phyloP scores from a whole-genome alignment of 2,113 vertebrate species.

The Ursus arctos region DNA sequence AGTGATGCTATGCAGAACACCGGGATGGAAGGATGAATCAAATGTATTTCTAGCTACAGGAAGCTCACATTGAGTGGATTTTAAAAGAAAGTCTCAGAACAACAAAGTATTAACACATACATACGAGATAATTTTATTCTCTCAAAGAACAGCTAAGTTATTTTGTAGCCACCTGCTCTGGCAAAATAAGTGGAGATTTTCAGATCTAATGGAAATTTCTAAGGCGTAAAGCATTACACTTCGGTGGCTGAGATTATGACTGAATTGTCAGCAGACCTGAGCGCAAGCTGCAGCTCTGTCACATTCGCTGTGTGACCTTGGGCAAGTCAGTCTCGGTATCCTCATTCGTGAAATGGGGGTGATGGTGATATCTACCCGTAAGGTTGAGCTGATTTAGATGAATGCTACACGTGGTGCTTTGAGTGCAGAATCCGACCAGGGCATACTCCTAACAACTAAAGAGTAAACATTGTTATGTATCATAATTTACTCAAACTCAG shows the following conservation, averaged over 20 bases:
- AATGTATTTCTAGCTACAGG: not conserved
- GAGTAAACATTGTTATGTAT: not conserved
- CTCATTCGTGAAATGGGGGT: not conserved
- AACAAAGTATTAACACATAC: not conserved
- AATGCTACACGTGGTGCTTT: not conserved
- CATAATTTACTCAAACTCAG: conserved; percentile 9
- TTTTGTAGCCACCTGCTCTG: conserved; percentile 19
- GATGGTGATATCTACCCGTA: not conserved
- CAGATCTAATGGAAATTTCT: not conserved
- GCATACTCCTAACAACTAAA: not conserved
- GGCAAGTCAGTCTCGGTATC: not conserved
- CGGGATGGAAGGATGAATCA: conserved; percentile 11
- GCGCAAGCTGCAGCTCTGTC: not conserved
- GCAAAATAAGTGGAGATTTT: conserved; percentile 31
- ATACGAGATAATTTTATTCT: not conserved
- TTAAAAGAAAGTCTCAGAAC: conserved; percentile 31
- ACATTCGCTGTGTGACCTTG: not conserved
- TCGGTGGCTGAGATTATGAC: not conserved
- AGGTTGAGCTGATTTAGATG: not conserved
- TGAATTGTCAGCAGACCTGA: not conserved
- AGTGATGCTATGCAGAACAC: not conserved
- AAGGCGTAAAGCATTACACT: not conserved
- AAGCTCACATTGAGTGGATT: conserved; percentile 30
- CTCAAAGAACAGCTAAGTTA: conserved; percentile 9
- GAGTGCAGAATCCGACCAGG: not conserved